Conservation (phyloP, 37 sponge, comb jelly and placozoan species). For the Mnemiopsis leidyi region DNA sequence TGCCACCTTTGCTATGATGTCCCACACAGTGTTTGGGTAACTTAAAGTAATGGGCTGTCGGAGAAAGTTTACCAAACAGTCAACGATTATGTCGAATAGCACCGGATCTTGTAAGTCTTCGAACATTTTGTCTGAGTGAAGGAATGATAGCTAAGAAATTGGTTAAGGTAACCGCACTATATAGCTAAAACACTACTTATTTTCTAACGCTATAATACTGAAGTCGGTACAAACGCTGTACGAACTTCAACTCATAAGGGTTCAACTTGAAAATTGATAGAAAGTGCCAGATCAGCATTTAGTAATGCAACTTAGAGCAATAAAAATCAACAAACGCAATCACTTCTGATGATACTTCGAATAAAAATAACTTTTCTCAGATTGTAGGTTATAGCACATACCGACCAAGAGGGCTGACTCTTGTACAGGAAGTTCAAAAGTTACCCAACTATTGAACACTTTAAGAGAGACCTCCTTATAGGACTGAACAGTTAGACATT, state of each 20-base stretch:
- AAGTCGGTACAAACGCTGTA: too few relatives aligned
- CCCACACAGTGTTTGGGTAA: conserved; percentile 50
- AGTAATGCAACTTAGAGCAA: too few relatives aligned
- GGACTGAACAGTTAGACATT: neutral
- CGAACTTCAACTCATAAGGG: too few relatives aligned
- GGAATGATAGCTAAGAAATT: too few relatives aligned
- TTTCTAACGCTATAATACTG: too few relatives aligned
- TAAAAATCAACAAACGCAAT: too few relatives aligned
- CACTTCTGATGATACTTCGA: too few relatives aligned
- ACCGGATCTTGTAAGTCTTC: neutral
- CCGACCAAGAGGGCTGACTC: neutral
- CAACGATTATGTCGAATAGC: conserved; percentile 47
- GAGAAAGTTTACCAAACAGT: conserved; percentile 57
- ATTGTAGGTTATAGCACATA: neutral
- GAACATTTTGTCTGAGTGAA: conserved; percentile 13
- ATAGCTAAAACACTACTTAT: too few relatives aligned
- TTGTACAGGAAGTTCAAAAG: conserved; percentile 36
- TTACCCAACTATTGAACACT: conserved; percentile 52
- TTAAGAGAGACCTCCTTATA: neutral
- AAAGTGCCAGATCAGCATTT: too few relatives aligned
- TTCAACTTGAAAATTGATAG: too few relatives aligned
- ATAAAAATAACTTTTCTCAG: too few relatives aligned
- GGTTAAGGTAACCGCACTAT: too few relatives aligned
- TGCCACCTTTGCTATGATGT: conserved; percentile 19
- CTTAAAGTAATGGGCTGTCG: conserved; percentile 35